Percentiles rank a stretch among this genome's conserved stretches.
Evolutionary conservation across 2,113 vertebrate genomes (phyloP).

Genomic region (Amblyornis subalaris): DNA sequence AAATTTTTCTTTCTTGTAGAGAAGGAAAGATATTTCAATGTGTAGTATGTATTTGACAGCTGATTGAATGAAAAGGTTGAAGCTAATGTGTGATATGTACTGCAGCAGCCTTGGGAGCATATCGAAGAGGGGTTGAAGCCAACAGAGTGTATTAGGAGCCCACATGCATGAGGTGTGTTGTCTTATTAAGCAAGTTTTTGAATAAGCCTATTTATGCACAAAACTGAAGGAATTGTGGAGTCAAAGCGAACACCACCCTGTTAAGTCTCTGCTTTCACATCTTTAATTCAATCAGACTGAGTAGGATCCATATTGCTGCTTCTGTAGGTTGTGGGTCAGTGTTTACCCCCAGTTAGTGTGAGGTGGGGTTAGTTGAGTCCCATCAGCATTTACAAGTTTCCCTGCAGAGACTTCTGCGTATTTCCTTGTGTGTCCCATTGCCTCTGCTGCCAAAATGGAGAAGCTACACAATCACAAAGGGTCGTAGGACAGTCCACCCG

Average conservation of each 20-base stretch:
- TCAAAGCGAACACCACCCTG: not conserved
- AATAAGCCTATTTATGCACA: not conserved
- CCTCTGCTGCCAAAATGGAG: not conserved
- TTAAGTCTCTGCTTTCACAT: not conserved
- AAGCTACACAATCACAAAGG: not conserved
- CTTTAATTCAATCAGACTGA: not conserved
- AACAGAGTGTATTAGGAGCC: not conserved
- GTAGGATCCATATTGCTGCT: not conserved
- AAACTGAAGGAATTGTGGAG: not conserved
- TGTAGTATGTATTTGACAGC: not conserved
- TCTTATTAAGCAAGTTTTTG: not conserved
- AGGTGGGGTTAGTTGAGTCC: not conserved
- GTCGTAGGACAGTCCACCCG: not conserved
- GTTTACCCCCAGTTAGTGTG: not conserved
- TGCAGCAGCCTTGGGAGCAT: not conserved
- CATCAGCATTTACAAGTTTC: not conserved
- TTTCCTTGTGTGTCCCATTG: not conserved
- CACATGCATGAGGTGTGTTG: not conserved
- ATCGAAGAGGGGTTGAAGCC: not conserved
- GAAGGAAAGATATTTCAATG: not conserved
- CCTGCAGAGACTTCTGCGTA: not conserved
- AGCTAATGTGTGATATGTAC: not conserved
- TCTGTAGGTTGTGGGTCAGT: not conserved
- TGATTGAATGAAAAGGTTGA: not conserved
- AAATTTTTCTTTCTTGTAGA: not conserved